Evolutionary conservation across 2,113 vertebrate genomes (phyloP), one percentile per base, ranked within the genome.

Genomic region (Gasterosteus nipponicus): DNA sequence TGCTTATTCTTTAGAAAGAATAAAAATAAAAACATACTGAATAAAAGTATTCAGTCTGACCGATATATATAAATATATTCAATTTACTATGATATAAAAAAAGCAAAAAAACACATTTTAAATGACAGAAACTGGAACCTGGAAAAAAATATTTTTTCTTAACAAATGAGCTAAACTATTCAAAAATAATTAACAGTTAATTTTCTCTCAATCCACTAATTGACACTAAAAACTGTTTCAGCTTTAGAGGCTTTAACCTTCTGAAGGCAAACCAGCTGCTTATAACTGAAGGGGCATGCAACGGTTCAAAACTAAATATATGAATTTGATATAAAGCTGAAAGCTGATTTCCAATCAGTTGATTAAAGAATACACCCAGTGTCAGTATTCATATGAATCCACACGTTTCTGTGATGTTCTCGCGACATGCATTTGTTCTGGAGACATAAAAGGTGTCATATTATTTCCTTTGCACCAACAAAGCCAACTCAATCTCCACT

Each of bases 401-500:
- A 60, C 29, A 38, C 33, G 35, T 35, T 46, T 67, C 26, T 15
- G 11, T 38, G 8, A 74, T 38, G 14, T 73, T 35, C 66, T 44
- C 16, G 11, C 26, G 10, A 8, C 14, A 15, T 38, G 44, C 41
- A 29, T 64, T 62, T 51, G 41, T 15, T 41, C 9, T 58, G 60
- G 53, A 29, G 35, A 46, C 18, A 53, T 42, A 41, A 75, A 65
- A 51, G 49, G 47, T 44, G 11, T 18, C 22, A 63, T 57, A 54
- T 80, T 26, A 29, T 62, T 65, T 61, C 44, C 26, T 65, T 71
- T 62, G 70, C 41, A 73, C 42, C 47, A 16, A 41, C 33, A 58
- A 69, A 76, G 59, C 69, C 62, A 33, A 64, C 42, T 46, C 65
- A 69, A 59, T 72, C 79, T 58, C 60, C 29, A 10, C 49, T 54